Percentiles rank a stretch among this genome's conserved stretches.
Evolutionary conservation across 2,888 invertebrate genomes (phyloP).

Genomic region (Hartigia nigra): DNA sequence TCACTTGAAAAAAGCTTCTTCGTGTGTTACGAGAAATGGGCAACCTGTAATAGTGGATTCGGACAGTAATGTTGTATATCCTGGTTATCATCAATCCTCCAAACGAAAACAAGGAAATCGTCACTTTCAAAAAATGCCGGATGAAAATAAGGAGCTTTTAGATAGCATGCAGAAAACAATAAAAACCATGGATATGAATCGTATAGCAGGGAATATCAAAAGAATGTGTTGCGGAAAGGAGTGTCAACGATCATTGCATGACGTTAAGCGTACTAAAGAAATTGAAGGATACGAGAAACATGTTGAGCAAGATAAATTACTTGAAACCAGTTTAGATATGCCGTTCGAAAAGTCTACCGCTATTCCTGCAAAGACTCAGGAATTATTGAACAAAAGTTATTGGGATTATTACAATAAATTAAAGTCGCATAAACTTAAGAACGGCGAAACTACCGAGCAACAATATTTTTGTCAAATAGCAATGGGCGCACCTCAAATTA

Average conservation of each 20-base stretch:
- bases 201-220: neutral
- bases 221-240: neutral
- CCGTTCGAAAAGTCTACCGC: constrained; percentile 29
- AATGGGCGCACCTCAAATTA: constrained; percentile 35
- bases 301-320: neutral
- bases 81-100: constrained; percentile 18
- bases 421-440: constrained; percentile 28
- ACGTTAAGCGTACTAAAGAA: neutral
- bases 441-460: constrained; percentile 27
- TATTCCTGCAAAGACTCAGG: constrained; percentile 50
- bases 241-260: neutral
- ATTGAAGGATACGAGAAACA: neutral
- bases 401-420: constrained; percentile 55
- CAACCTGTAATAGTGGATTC: constrained; percentile 32
- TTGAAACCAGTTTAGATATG: neutral
- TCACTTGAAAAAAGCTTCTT: constrained; percentile 34
- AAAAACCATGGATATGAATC: neutral
- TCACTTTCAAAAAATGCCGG: neutral
- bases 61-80: constrained; percentile 31
- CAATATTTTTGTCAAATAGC: constrained; percentile 36
- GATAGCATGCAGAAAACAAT: neutral
- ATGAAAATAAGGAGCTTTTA: neutral
- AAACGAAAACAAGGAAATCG: constrained; percentile 25
- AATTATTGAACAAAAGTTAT: constrained; percentile 52
- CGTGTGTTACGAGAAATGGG: constrained; percentile 30